phyloP scores from a whole-genome alignment of 2,888 invertebrate species.

The Ophioninae sp. region DNA sequence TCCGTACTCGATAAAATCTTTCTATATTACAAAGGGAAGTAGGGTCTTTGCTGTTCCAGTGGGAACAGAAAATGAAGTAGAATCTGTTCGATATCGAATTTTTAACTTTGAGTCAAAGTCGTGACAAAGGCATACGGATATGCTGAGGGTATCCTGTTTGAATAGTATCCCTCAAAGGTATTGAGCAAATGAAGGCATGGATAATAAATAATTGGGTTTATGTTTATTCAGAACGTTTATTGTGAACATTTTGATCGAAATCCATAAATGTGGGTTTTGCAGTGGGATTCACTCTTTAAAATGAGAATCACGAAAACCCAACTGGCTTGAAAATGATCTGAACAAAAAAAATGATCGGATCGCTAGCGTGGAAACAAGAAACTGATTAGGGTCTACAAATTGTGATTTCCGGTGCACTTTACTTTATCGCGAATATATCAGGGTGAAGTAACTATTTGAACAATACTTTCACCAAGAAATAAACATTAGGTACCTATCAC shows the following conservation, averaged over 20 bases:
- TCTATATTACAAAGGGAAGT: not conserved
- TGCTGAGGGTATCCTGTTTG: not conserved
- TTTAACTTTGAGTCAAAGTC: not conserved
- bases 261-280: not conserved
- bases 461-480: no score
- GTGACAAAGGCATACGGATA: not conserved
- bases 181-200: not conserved
- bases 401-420: not conserved
- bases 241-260: no score
- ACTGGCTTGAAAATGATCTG: not conserved
- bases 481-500: not conserved
- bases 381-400: not conserved
- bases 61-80: not conserved
- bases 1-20: not conserved
- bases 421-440: not conserved
- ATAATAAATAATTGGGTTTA: not conserved
- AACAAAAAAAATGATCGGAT: not conserved
- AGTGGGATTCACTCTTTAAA: not conserved
- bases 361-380: not conserved
- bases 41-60: not conserved
- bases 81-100: not conserved
- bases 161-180: not conserved
- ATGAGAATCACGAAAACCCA: not conserved
- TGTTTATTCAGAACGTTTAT: no score
- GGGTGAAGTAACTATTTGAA: no score